These are phyloP conservation scores for Schizaphis graminum DNA, from an alignment of 2,888 invertebrate genomes.

Conservation along the genomic window DNA sequence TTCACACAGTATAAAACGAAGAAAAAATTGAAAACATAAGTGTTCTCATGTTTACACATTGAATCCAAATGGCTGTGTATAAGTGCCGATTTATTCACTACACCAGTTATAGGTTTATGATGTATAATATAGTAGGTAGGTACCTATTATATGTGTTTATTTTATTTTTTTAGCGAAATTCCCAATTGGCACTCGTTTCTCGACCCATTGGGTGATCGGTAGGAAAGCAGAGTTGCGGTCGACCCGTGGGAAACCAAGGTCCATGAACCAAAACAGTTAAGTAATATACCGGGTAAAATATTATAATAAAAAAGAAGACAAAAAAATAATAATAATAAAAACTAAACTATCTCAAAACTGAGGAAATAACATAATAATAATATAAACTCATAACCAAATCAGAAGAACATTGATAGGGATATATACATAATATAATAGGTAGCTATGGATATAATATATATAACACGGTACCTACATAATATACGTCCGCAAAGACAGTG, in stretches of 20 bases:
- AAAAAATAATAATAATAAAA: constrained; percentile 1
- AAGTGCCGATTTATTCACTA: constrained; percentile 2
- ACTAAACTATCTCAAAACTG: constrained; percentile 37
- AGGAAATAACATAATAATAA: constrained; percentile 38
- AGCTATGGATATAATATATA: background rate
- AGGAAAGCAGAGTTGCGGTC: constrained; percentile 52
- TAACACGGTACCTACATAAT: background rate
- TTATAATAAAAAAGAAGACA: background rate
- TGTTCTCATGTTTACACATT: background rate
- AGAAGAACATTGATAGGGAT: constrained; percentile 3
- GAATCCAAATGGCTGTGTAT: background rate
- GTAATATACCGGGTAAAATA: constrained; percentile 39
- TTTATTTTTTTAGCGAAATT: constrained; percentile 30
- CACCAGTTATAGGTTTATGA: background rate
- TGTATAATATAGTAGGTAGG: background rate
- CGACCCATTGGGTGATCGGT: constrained; percentile 33
- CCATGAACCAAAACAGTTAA: constrained; percentile 46
- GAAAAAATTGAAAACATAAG: constrained; percentile 10
- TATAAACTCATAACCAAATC: constrained; percentile 42
- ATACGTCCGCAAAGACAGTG: constrained; percentile 57
- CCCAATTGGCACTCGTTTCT: constrained; percentile 57
- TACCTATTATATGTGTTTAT: constrained; percentile 2
- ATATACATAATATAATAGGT: constrained; percentile 15
- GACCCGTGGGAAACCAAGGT: constrained; percentile 61
- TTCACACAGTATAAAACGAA: background rate